These are phyloP conservation scores for Oconnorella tubifera DNA, from an alignment of 2,888 invertebrate species.

Conservation along the genomic window DNA sequence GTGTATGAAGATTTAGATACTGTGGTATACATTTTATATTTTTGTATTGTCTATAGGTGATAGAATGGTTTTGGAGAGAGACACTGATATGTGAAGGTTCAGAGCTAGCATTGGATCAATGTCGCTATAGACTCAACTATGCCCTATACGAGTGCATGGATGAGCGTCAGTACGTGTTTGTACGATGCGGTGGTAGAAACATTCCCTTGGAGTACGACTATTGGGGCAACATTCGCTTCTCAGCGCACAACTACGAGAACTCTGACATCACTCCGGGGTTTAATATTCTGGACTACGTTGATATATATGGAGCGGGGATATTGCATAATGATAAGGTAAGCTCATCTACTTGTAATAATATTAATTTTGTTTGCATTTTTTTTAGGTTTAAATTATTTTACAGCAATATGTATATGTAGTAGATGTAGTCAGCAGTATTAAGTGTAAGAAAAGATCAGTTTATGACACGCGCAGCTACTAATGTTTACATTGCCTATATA, in stretches of 20 bases:
- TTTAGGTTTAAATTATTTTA: no score
- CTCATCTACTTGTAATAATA: no score
- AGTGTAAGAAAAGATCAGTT: no score
- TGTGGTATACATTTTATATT: no score
- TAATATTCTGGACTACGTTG: constrained; percentile 69
- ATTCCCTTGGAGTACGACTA: constrained; percentile 43
- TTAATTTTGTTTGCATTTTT: no score
- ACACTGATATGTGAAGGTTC: constrained; percentile 54
- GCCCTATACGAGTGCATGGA: constrained; percentile 65
- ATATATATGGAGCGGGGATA: constrained; percentile 88
- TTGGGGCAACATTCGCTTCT: constrained; percentile 92
- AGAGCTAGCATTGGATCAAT: constrained; percentile 56
- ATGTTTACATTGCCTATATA: no score
- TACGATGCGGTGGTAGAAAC: constrained; percentile 72
- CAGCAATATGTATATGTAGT: no score
- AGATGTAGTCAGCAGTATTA: no score
- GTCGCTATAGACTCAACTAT: constrained; percentile 75
- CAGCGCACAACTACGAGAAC: constrained; percentile 83
- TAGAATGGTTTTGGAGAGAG: constrained; percentile 49
- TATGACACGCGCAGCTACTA: no score
- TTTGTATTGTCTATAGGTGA: no score
- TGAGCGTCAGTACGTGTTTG: constrained; percentile 79
- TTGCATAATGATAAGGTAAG: constrained; percentile 81
- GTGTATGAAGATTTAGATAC: no score
- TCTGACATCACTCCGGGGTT: constrained; percentile 58